Percentiles rank a stretch among this genome's conserved stretches.
Conservation (phyloP, 2,797 vertebrate genomes). For the Holocentrus rufus region DNA sequence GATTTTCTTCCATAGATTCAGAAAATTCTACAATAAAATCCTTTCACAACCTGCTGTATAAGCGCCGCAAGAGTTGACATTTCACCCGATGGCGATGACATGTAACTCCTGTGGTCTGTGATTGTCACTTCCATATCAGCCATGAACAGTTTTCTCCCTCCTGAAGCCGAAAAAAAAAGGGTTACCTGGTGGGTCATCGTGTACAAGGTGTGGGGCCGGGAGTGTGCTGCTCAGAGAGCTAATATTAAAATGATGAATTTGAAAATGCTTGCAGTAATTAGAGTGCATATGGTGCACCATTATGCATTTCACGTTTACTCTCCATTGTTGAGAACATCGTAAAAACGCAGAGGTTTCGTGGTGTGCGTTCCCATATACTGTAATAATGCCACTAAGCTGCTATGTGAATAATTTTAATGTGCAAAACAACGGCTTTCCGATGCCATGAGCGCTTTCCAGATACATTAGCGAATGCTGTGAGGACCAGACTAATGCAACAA, state of each 20-base stretch:
- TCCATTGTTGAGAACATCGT: slow-evolving; percentile 27
- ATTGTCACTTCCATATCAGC: too few species aligned
- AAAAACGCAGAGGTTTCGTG: slow-evolving; percentile 36
- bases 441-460: slow-evolving; percentile 8
- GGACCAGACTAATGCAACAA: slow-evolving; percentile 39
- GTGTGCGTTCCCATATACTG: slow-evolving; percentile 46
- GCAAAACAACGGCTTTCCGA: slow-evolving; percentile 39
- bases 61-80: neutral
- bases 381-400: slow-evolving; percentile 43
- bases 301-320: slow-evolving; percentile 19
- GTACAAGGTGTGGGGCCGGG: slow-evolving; percentile 4
- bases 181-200: neutral
- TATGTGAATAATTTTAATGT: slow-evolving; percentile 48
- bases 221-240: neutral
- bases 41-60: neutral
- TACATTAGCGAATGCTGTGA: neutral
- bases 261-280: neutral
- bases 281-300: slow-evolving; percentile 5
- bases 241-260: slow-evolving; percentile 32
- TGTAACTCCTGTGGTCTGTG: too few species aligned
- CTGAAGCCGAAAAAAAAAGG: neutral
- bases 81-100: too few species aligned
- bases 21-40: too few species aligned
- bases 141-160: neutral
- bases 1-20: too few species aligned